Evolutionary conservation across 2,888 invertebrate species (phyloP).

Genomic region (Metallyticus violacea): DNA sequence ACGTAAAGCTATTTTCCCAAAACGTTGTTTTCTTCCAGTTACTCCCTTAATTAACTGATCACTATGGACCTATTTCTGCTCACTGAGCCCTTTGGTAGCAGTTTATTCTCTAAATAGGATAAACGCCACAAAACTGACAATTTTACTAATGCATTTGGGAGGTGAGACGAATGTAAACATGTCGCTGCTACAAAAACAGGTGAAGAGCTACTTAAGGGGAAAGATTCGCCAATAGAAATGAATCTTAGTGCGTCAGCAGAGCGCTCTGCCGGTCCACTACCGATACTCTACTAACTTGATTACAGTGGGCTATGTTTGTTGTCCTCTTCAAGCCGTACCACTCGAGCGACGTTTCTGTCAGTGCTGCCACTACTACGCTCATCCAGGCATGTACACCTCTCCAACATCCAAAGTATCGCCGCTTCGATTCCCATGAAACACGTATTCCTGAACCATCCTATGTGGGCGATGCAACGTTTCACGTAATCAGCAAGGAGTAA

Average conservation of each 20-base stretch:
- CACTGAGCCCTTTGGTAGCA: too few relatives aligned
- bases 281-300: neutral
- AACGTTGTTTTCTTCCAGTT: too few relatives aligned
- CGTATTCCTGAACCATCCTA: neutral
- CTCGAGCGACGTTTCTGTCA: neutral
- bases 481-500: neutral
- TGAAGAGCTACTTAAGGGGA: neutral
- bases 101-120: too few relatives aligned
- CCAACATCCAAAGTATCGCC: neutral
- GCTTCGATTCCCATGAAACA: neutral
- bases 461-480: neutral
- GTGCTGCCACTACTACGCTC: neutral
- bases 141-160: neutral
- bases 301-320: neutral
- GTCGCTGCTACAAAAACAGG: neutral
- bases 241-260: neutral
- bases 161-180: neutral
- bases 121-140: too few relatives aligned
- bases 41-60: too few relatives aligned
- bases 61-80: too few relatives aligned
- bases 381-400: neutral
- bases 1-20: too few relatives aligned
- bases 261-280: neutral
- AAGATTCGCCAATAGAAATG: neutral
- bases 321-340: neutral